Conservation (phyloP, 2,888 invertebrate genomes). For the Zhuqinia jingwanae region DNA sequence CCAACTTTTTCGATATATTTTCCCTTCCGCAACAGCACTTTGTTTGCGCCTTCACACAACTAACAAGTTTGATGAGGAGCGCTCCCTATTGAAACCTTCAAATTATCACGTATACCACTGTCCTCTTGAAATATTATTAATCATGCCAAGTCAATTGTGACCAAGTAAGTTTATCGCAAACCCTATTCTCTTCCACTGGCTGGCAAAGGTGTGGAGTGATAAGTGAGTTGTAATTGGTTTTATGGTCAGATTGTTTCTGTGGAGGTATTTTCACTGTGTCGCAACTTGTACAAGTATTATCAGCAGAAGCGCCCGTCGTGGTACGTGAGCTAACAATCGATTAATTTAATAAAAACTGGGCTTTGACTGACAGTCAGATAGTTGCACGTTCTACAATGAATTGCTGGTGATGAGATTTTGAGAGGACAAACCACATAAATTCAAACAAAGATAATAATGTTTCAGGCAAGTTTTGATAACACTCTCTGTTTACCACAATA, state of each 20-base stretch:
- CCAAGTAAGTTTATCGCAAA: not conserved
- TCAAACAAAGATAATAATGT: not conserved
- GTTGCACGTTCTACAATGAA: not conserved
- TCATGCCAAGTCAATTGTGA: no score
- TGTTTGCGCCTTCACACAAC: slow-evolving; percentile 14
- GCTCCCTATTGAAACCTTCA: slow-evolving; percentile 15
- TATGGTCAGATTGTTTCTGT: not conserved
- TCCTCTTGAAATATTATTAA: slow-evolving; percentile 28
- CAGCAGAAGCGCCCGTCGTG: not conserved
- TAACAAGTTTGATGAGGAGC: not conserved
- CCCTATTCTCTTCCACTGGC: not conserved
- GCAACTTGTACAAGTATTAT: slow-evolving; percentile 21
- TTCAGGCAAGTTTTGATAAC: not conserved
- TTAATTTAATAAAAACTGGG: slow-evolving; percentile 20
- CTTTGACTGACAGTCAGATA: slow-evolving; percentile 11
- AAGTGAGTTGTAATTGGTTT: slow-evolving; percentile 36
- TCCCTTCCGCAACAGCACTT: not conserved
- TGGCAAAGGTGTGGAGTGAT: slow-evolving; percentile 35
- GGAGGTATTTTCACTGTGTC: slow-evolving; percentile 46
- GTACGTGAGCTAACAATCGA: slow-evolving; percentile 33
- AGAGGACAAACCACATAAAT: not conserved
- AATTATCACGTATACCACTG: slow-evolving; percentile 13
- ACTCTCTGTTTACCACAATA: not conserved
- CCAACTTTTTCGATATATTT: no score
- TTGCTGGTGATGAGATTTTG: not conserved